Evolutionary conservation across 2,888 invertebrate genomes (phyloP), one percentile per base, ranked within the genome.

Genomic region (Luperina testacea): DNA sequence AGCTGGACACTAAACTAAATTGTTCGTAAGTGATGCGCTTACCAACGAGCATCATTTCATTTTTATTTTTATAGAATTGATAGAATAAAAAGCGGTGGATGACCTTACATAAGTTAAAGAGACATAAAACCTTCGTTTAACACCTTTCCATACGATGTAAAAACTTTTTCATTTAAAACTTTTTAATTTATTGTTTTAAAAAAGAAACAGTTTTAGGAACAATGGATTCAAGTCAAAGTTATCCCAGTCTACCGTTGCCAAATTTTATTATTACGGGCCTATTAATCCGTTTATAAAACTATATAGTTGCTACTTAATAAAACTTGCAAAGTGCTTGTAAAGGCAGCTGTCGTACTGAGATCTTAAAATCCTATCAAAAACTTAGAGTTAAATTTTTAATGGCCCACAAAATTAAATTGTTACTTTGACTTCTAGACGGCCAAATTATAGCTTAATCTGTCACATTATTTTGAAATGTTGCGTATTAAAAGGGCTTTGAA

Each of bases 281-380:
- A 24, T 67, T 71, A 81, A 81, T 69, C 59, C 69, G 32, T 63
- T 72, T 63, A 82, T 74, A 61, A 74, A 82, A 82, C 82, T 77
- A 82, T 74, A 70, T 75, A 82, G 53, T 63, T 13, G 64, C 75
- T 63, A 82, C 64, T 65, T 9, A 67, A 85, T 82, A 48, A 74
- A 86, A 82, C 82, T 86, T 74, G 57, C 27, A n/a, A 48, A 72
- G 48, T 38, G 64, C 71, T 76, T 74, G 63, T 69, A 32, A 73
- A 74, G 71, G 71, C 77, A 82, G 72, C 72, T 64, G 32, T 75
- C 61, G 68, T 64, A 72, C 72, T 72, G 32, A 82, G 83, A 59
- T 68, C 77, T 77, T 77, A 74, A 83, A 83, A 71, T 64, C 53
- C 15, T 69, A 82, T 83, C 73, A 82, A 82, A 77, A 77, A 82